These are phyloP conservation scores for Larimichthys polyactis DNA, from an alignment of 2,113 vertebrate genomes.

Conservation along the genomic window DNA sequence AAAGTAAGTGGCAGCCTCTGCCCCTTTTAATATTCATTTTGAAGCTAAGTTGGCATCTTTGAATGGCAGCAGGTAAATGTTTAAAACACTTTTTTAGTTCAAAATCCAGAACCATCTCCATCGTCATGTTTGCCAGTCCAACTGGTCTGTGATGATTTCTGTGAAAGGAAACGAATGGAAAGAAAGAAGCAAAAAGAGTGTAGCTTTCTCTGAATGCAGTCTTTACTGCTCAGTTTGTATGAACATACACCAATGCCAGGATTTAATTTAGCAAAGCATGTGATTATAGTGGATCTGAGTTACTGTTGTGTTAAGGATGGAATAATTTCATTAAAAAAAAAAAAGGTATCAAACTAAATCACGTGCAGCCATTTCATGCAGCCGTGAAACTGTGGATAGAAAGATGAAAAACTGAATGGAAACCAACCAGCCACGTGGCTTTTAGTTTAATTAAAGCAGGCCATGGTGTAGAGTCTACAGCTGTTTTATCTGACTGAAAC, in stretches of 20 bases:
- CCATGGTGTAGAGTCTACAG: background rate
- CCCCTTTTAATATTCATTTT: background rate
- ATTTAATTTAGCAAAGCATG: background rate
- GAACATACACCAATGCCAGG: too few relatives aligned
- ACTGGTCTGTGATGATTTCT: conserved; percentile 22
- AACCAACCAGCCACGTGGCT: background rate
- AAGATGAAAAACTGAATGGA: background rate
- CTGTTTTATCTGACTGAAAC: conserved; percentile 15
- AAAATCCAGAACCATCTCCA: conserved; percentile 2
- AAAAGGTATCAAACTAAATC: background rate
- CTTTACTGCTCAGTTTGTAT: background rate
- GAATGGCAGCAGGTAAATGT: background rate
- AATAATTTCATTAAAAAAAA: background rate
- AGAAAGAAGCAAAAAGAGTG: background rate
- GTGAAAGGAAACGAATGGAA: conserved; percentile 14
- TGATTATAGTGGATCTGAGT: background rate
- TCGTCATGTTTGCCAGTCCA: background rate
- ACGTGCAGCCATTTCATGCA: conserved; percentile 1
- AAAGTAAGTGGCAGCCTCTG: conserved; percentile 5
- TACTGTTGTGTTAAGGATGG: background rate
- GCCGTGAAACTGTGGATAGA: background rate
- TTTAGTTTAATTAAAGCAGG: conserved; percentile 21
- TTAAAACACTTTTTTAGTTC: background rate
- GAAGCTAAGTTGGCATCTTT: background rate
- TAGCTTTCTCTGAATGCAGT: background rate